Conservation (phyloP, 2,113 vertebrate species). For the Cettia cetti region DNA sequence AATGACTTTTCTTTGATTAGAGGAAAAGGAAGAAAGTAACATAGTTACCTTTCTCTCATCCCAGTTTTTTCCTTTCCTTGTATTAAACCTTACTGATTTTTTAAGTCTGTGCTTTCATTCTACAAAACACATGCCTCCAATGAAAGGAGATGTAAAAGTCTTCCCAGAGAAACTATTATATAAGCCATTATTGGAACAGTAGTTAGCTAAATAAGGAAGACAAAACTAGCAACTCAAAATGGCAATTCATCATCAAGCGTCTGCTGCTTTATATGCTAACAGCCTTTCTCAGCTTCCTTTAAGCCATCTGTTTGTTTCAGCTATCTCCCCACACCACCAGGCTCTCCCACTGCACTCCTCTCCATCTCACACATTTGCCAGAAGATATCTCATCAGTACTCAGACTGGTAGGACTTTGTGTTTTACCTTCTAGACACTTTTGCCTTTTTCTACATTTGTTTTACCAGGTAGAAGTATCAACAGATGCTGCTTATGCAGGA, state of each 20-base stretch:
- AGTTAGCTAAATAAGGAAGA: constrained; percentile 38
- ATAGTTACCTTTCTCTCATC: not conserved
- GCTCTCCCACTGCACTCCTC: not conserved
- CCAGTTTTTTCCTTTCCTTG: not conserved
- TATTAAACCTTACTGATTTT: not conserved
- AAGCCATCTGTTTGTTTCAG: constrained; percentile 61
- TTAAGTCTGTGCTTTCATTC: not conserved
- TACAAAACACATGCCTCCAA: not conserved
- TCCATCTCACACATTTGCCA: not conserved
- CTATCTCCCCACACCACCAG: constrained; percentile 1
- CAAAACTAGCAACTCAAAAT: constrained; percentile 39
- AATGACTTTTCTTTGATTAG: not conserved
- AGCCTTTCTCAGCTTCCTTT: constrained; percentile 54
- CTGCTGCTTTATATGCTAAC: constrained; percentile 37
- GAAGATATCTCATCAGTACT: not conserved
- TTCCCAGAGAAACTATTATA: not conserved
- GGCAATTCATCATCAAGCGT: constrained; percentile 34
- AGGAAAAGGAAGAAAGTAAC: not conserved
- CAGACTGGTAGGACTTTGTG: not conserved
- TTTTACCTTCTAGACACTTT: not conserved
- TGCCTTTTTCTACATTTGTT: not conserved
- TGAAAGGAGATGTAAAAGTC: not conserved
- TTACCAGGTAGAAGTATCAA: not conserved
- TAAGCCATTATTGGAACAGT: not conserved
- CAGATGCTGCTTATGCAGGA: not conserved